A percentile compares a stretch with the other conserved stretches of the same genome.
These are phyloP conservation scores for Apamea epomidion DNA, from an alignment of 2,888 invertebrate species.

Conservation along the genomic window DNA sequence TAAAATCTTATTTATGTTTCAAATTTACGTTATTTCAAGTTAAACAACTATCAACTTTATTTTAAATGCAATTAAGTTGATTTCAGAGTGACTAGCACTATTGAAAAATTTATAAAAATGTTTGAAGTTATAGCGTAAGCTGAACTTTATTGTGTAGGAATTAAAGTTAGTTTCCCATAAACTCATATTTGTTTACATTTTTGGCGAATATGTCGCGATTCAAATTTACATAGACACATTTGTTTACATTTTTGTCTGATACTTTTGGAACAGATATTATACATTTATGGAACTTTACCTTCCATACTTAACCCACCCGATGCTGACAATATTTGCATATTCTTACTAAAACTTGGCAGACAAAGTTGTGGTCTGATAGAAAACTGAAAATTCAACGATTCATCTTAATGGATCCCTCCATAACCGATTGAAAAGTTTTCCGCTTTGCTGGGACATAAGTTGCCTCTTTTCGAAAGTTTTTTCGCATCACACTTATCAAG, in stretches of 20 bases:
- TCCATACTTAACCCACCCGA: constrained; percentile 9
- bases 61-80: no score
- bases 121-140: no score
- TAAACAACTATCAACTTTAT: no score
- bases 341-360: constrained; percentile 43
- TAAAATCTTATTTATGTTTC: no score
- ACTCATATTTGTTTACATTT: no score
- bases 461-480: constrained; percentile 53
- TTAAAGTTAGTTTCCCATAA: no score
- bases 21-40: no score
- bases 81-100: no score
- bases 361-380: constrained; percentile 60
- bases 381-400: constrained; percentile 64
- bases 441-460: constrained; percentile 60
- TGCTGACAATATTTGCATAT: constrained; percentile 56
- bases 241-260: neutral
- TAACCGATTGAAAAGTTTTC: constrained; percentile 67
- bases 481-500: constrained; percentile 60
- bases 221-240: neutral
- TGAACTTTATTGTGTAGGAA: no score
- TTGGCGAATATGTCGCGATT: no score
- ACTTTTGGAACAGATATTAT: neutral
- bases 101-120: no score
- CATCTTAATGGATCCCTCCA: constrained; percentile 60
- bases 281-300: neutral